Conservation (phyloP, 2,113 vertebrate species). For the Megaleporinus macrocephalus region DNA sequence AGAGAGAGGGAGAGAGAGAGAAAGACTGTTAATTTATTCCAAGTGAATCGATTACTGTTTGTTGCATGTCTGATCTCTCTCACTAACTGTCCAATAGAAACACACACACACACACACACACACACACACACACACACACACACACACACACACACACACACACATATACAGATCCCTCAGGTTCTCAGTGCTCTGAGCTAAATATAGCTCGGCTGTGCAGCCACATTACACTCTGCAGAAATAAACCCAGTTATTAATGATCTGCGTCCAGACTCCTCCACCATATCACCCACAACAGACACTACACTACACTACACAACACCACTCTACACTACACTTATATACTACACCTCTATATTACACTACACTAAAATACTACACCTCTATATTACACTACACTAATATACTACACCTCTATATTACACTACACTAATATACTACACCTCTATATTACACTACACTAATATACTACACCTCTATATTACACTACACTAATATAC, state of each 20-base stretch:
- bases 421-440: background rate
- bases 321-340: no score
- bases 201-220: background rate
- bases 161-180: background rate
- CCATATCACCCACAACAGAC: background rate
- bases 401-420: background rate
- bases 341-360: no score
- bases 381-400: background rate
- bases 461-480: background rate
- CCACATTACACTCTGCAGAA: slow-evolving; percentile 2
- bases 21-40: background rate
- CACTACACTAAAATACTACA: background rate
- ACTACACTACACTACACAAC: no score
- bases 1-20: no score
- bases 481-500: background rate
- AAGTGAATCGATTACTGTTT: background rate
- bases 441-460: background rate
- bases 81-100: background rate
- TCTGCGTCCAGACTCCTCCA: background rate
- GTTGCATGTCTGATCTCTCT: background rate
- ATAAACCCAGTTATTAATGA: slow-evolving; percentile 6
- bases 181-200: background rate
- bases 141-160: no score
- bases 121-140: no score
- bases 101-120: background rate